Base-by-base conservation (phyloP, 1,140 invertebrate species). In the Drosophila fuyamai region DNA sequence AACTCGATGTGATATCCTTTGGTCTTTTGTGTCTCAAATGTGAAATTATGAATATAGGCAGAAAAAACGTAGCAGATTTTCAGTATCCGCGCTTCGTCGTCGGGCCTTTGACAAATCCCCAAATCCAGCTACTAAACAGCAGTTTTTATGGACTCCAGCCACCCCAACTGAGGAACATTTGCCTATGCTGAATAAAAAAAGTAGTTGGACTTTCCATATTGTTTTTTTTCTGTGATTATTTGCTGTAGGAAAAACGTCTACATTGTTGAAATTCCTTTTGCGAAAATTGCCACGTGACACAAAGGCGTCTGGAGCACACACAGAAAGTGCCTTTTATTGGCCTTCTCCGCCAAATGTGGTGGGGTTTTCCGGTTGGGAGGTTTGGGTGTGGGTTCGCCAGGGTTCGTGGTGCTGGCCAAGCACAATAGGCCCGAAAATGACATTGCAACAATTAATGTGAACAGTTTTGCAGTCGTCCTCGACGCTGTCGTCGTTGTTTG, bases 391-490 rank as follows among this genome's bases (percentile, higher is more conserved):
- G 57, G 43, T 43, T 32, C 29, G n/a, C 23, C 29, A 46, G 67
- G 51, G 36, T 35, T 70, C 41, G 61, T 58, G 53, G 38, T 40
- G 65, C 16, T 38, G 48, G 50, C 50, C 40, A 51, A 56, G 66
- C 51, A 86, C 84, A 86, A 86, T 86, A 86, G 83, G 83, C 83
- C 83, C 83, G 60, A 88, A 86, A 86, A 86, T 86, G 83, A 86
- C 83, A 79, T 86, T 86, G 83, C 83, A 86, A 88, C 83, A 88
- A 86, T 86, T 86, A 86, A 86, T 86, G 83, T 88, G 84, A 86
- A 86, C 83, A 86, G 85, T 86, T 86, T 83, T 81, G 76, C 83
- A 88, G 80, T 86, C 79, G 81, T 81, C 66, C 63, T 78, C 74
- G 81, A 14, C 54, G 80, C 73, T 61, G 79, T 75, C 68, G 79